These are phyloP conservation scores for Clarias batrachus DNA, from an alignment of 2,113 vertebrate genomes.

Conservation along the genomic window DNA sequence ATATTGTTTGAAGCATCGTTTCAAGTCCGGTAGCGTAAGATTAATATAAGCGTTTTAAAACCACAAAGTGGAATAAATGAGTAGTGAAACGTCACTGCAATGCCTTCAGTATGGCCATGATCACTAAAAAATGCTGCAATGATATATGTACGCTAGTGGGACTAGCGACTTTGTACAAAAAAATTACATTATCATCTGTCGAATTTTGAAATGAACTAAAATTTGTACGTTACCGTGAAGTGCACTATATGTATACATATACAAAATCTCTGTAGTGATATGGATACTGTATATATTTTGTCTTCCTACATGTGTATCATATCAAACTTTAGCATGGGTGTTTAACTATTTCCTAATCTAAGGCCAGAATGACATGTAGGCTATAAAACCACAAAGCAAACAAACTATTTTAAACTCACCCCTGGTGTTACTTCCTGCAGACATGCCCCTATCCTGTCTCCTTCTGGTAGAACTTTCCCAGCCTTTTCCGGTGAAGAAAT, in stretches of 20 bases:
- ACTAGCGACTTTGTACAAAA: not conserved
- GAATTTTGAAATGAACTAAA: no score
- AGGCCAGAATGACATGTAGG: not conserved
- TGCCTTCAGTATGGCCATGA: not conserved
- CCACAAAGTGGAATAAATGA: not conserved
- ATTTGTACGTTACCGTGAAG: no score
- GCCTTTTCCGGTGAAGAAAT: constrained; percentile 66
- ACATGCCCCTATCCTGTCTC: constrained; percentile 63
- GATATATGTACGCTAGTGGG: not conserved
- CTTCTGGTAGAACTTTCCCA: constrained; percentile 69
- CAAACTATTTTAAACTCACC: constrained; percentile 63
- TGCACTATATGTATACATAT: no score
- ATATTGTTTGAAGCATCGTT: not conserved
- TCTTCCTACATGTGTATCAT: not conserved
- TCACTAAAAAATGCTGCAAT: not conserved
- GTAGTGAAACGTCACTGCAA: not conserved
- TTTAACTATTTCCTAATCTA: not conserved
- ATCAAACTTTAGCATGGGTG: not conserved
- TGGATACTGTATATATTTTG: not conserved
- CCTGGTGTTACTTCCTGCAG: constrained; percentile 70
- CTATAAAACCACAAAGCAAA: not conserved
- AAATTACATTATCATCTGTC: not conserved
- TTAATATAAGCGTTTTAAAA: not conserved
- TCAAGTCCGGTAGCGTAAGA: not conserved
- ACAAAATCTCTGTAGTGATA: no score